Percentiles rank a stretch among this genome's conserved stretches.
These are phyloP conservation scores for Drosophila leonis DNA, from an alignment of 2,888 invertebrate species.

Conservation along the genomic window DNA sequence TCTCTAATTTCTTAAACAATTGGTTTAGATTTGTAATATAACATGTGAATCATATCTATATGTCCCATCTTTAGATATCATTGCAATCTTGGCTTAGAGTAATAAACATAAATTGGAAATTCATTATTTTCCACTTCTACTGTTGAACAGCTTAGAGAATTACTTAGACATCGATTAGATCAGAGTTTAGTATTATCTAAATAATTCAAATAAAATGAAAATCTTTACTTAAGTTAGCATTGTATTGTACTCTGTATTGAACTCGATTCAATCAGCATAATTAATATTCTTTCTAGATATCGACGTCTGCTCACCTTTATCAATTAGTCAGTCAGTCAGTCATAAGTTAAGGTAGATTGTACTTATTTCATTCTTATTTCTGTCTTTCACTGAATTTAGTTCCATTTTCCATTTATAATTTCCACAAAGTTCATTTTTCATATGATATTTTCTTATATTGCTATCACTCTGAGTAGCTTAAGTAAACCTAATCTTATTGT, in stretches of 20 bases:
- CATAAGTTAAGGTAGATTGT: not conserved
- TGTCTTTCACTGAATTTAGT: not conserved
- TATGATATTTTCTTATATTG: not conserved
- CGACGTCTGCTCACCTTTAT: not conserved
- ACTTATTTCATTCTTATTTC: not conserved
- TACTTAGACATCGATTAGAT: no score
- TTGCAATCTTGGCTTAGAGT: no score
- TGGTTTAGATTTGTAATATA: not conserved
- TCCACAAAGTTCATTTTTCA: not conserved
- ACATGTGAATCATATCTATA: no score
- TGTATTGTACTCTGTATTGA: no score
- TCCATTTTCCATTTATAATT: not conserved
- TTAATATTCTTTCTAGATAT: not conserved
- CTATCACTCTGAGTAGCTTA: not conserved
- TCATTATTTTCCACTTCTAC: no score
- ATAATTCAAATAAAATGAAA: no score
- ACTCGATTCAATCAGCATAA: not conserved
- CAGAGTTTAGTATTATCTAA: not conserved
- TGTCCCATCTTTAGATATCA: no score
- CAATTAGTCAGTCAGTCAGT: not conserved
- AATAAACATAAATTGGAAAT: no score
- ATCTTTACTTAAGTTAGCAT: no score
- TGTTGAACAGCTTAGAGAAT: no score
- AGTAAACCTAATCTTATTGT: not conserved
- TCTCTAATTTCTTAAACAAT: not conserved